These are phyloP conservation scores for Tribolium freemani DNA, from an alignment of 2,888 invertebrate species.

Conservation along the genomic window DNA sequence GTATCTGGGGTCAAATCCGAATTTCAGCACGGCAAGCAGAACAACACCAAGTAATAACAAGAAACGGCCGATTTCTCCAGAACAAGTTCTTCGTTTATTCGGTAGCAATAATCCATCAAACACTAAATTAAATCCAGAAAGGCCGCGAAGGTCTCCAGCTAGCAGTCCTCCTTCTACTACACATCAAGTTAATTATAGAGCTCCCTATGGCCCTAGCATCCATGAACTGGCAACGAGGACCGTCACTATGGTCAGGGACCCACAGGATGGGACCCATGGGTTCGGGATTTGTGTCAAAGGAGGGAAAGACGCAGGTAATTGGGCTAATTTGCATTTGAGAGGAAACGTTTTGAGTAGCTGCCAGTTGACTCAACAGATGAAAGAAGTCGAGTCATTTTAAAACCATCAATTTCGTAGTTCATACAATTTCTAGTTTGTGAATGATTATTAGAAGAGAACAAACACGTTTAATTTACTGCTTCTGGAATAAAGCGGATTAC, in stretches of 20 bases:
- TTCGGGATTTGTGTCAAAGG: conserved; percentile 94
- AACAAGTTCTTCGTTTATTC: conserved; percentile 73
- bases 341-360: conserved; percentile 1
- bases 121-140: conserved; percentile 57
- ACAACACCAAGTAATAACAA: conserved; percentile 72
- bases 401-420: background rate
- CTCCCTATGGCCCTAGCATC: conserved; percentile 73
- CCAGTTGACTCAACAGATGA: conserved; percentile 25
- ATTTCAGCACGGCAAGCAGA: conserved; percentile 66
- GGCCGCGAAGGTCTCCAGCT: conserved; percentile 74
- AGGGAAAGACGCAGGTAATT: conserved; percentile 87
- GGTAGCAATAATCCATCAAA: conserved; percentile 57
- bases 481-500: conserved; percentile 24
- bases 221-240: conserved; percentile 86
- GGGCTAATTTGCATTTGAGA: conserved; percentile 18
- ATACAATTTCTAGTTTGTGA: background rate
- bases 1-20: conserved; percentile 79
- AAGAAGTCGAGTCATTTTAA: background rate
- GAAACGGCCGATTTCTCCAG: conserved; percentile 87
- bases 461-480: conserved; percentile 30
- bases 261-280: conserved; percentile 84
- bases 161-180: conserved; percentile 86
- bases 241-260: conserved; percentile 88
- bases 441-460: conserved; percentile 29
- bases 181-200: conserved; percentile 73